Percentiles rank a stretch among this genome's conserved stretches.
Evolutionary conservation across 2,888 invertebrate genomes (phyloP).

Genomic region (Catocala fraxini): DNA sequence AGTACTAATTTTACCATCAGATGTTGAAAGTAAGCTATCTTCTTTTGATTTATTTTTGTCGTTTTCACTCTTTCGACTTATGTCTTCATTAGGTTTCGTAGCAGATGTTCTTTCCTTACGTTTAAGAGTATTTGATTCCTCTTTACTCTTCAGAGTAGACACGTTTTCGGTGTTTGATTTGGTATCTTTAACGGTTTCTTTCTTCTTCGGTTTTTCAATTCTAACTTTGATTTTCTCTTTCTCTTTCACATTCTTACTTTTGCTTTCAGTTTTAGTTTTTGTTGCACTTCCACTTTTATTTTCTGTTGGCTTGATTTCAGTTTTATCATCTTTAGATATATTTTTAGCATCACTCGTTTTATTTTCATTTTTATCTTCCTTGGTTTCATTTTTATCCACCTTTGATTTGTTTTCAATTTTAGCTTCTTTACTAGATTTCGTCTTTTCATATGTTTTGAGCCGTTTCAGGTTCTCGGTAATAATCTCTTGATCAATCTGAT

Average conservation of each 20-base stretch:
- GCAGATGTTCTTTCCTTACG: slow-evolving; percentile 17
- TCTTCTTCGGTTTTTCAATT: slow-evolving; percentile 43
- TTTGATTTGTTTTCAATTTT: slow-evolving; percentile 15
- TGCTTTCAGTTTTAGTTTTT: slow-evolving; percentile 18
- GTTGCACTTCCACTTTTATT: background rate
- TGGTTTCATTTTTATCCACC: slow-evolving; percentile 20
- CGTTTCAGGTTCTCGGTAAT: slow-evolving; percentile 71
- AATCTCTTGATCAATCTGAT: slow-evolving; percentile 68
- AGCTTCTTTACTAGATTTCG: slow-evolving; percentile 51
- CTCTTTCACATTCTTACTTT: slow-evolving; percentile 37
- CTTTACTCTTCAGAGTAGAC: slow-evolving; percentile 22
- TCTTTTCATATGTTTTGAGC: slow-evolving; percentile 63
- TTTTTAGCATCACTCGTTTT: slow-evolving; percentile 17
- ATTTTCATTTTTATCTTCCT: slow-evolving; percentile 14
- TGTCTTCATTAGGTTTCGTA: slow-evolving; percentile 14
- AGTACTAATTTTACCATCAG: slow-evolving; percentile 24
- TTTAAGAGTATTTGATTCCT: slow-evolving; percentile 1
- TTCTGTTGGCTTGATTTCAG: background rate
- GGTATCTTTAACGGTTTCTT: slow-evolving; percentile 12
- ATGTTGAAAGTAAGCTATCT: slow-evolving; percentile 21
- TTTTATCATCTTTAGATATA: slow-evolving; percentile 17
- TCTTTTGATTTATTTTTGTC: slow-evolving; percentile 14
- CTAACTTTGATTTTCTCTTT: slow-evolving; percentile 44
- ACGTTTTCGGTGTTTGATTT: slow-evolving; percentile 25
- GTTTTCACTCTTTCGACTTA: slow-evolving; percentile 15